Evolutionary conservation across 2,888 invertebrate genomes (phyloP), one percentile per base, ranked within the genome.

Genomic region (Oscheius myriophilus): DNA sequence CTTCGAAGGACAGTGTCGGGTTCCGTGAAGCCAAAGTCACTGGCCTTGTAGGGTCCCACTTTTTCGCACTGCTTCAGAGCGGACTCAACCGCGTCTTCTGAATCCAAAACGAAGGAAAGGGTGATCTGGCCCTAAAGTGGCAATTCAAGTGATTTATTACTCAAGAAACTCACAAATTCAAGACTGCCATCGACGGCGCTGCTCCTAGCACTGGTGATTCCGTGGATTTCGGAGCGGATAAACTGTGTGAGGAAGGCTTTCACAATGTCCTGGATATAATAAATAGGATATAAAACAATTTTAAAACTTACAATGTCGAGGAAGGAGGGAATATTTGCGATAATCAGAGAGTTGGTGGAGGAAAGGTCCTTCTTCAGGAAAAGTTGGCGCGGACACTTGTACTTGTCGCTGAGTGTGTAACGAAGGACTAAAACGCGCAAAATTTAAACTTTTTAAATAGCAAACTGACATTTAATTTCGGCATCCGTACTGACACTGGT

Each of bases 321-420:
- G 57, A 69, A 73, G 0, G 76, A 57, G 4, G 76, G 76, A 69
- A 76, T 66, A 52, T 76, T 76, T 4, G 71, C 61, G 2, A 76
- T 69, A 43, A 76, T 72, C 16, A 76, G 16, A 0, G 73, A 66
- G 23, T 59, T 67, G 11, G 68, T 68, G 6, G 66, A 71, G 11
- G 73, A 70, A 9, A 69, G 54, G 57, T 72, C 71, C 49, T 67
- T 71, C 54, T 76, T 76, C 39, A 67, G 18, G 51, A 59, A 67
- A 6, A 67, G 25, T 49, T 67, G 49, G 12, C 67, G 25, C 18
- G 14, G 23, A 9, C 46, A 46, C 16, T 23, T 39, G 52, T 46
- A 49, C 25, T 59, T 33, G 16, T 42, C 58, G 7, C 45, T 23
- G 18, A 67, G 14, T n/a, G 49, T 39, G 23, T 59, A 67, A 23